Conservation (phyloP, 2,113 vertebrate genomes). For the Lichenostomus cassidix region DNA sequence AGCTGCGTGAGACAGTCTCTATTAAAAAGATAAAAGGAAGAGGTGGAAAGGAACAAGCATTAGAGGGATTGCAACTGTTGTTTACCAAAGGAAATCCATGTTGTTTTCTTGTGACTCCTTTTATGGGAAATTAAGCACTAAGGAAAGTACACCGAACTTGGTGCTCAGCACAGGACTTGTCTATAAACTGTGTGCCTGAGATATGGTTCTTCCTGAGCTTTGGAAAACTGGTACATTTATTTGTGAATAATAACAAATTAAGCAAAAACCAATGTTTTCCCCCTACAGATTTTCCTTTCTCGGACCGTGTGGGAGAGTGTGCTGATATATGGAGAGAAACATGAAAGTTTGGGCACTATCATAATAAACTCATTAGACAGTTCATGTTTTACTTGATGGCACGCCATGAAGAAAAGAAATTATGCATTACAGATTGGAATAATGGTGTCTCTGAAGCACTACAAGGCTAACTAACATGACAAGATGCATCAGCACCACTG, state of each 20-base stretch:
- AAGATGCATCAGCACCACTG: background rate
- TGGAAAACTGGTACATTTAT: background rate
- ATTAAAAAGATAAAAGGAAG: background rate
- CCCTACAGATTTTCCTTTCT: background rate
- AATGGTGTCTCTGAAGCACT: background rate
- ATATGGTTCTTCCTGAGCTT: background rate
- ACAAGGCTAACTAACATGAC: background rate
- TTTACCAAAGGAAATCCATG: background rate
- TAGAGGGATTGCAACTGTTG: background rate
- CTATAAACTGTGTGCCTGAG: background rate
- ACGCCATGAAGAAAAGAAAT: background rate
- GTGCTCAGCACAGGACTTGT: background rate
- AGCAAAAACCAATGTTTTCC: background rate
- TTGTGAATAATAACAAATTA: background rate
- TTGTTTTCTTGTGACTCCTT: background rate
- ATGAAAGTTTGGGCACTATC: background rate
- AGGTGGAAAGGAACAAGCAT: background rate
- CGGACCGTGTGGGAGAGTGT: background rate
- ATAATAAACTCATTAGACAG: background rate
- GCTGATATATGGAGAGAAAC: background rate
- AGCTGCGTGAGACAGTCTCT: background rate
- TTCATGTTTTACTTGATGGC: background rate
- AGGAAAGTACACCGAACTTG: background rate
- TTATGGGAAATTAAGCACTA: background rate
- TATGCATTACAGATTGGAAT: background rate